phyloP scores from a whole-genome alignment of 2,113 vertebrate species.

The Lethenteron reissneri region DNA sequence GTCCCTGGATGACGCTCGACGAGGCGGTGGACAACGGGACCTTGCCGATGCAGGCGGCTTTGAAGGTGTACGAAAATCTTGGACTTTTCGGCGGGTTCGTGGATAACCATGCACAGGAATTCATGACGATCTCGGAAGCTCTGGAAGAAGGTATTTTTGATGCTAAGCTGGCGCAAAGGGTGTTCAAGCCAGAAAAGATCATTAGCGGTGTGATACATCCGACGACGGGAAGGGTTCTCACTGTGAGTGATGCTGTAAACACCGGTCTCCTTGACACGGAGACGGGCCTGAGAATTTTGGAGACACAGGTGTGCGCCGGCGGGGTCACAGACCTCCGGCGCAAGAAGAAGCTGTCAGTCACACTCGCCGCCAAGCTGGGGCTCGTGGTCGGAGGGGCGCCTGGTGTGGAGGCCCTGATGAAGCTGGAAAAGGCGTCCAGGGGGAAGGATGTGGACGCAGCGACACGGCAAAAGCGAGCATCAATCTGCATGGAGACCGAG shows the following conservation, averaged over 20 bases:
- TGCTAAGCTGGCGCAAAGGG: conserved; percentile 49
- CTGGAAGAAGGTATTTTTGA: conserved; percentile 50
- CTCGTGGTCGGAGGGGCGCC: conserved; percentile 35
- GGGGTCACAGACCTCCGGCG: conserved; percentile 60
- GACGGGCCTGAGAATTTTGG: conserved; percentile 41
- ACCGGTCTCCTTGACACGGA: conserved; percentile 48
- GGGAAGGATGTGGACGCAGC: conserved; percentile 32
- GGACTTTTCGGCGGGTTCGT: conserved; percentile 63
- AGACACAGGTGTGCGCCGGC: conserved; percentile 64
- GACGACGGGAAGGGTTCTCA: conserved; percentile 25
- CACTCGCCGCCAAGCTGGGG: conserved; percentile 56
- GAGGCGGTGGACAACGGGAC: conserved; percentile 37
- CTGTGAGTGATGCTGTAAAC: conserved; percentile 41
- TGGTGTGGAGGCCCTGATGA: conserved; percentile 30
- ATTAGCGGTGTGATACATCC: conserved; percentile 55
- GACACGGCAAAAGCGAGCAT: conserved; percentile 28
- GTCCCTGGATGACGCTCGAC: conserved; percentile 38
- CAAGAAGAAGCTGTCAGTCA: conserved; percentile 61
- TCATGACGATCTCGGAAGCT: conserved; percentile 44
- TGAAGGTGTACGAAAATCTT: conserved; percentile 52
- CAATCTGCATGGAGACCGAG: conserved; percentile 52
- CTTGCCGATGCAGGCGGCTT: conserved; percentile 41
- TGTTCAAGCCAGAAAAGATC: conserved; percentile 45
- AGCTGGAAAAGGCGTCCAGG: conserved; percentile 54
- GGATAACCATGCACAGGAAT: conserved; percentile 29